Evolutionary conservation across 2,113 vertebrate species (phyloP), one percentile per base, ranked within the genome.

Genomic region (Hiodon alosoides): DNA sequence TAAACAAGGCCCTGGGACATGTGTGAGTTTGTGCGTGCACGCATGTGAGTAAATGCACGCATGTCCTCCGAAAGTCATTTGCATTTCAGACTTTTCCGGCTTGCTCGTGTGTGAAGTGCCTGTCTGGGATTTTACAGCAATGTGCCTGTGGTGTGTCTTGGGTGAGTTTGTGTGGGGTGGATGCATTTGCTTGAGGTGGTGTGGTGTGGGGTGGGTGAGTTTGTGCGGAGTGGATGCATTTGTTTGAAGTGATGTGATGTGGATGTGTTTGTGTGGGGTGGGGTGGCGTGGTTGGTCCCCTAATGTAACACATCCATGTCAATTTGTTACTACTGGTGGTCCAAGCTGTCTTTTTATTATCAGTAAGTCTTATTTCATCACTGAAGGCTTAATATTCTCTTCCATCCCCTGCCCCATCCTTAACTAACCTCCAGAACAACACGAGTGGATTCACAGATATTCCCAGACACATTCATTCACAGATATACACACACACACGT

Each of bases 1-100:
- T 74, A 76, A 77, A 79, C 71, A 51, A 46, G 31, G 71, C 31
- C 9, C 17, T 17, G 59, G 79, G 78, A 73, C n/a, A n/a, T n/a
- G 60, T 52, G 64, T 60, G 67, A 72, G 79, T 78, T 67, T 69
- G 64, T 72, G 67, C 17, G 76, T 55, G 67, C 50, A 72, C 68
- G 51, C 55, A 69, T 54, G 72, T 75, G 69, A 48, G 71, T 53
- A 71, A 66, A 67, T 14, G 69, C 46, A 16, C 7, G 66, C 47
- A 69, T 71, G 74, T 75, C 76, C 53, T 17, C 31, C 16, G 9
- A 46, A 48, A 55, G 11, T 14, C 46, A 47, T 52, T 8, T 65
- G 53, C n/a, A 48, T 54, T 50, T 73, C 50, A 50, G 48, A 51
- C 4, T 4, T 11, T 68, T 3, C 58, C 14, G 58, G 48, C 46